Base-by-base conservation (phyloP, 1,140 invertebrate genomes). In the Bombus ignitus region DNA sequence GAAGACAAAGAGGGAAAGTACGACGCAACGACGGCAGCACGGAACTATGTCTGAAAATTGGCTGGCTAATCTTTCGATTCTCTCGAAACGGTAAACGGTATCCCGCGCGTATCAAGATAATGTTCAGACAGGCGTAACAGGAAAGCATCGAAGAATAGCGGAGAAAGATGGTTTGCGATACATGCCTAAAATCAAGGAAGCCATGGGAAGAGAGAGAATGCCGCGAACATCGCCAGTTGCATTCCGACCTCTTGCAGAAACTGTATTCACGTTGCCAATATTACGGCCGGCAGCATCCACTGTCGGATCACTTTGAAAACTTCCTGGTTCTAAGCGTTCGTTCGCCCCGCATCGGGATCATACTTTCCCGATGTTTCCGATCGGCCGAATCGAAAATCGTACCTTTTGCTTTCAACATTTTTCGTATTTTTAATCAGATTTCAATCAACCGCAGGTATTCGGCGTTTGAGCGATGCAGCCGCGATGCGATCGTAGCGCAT, bases 231-330 rank as follows among this genome's bases (percentile, higher is more conserved):
- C 65, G 47, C 44, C 57, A 83, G 68, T 83, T 83, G 72, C 71
- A 77, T 87, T 81, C 86, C 44, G 73, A 53, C n/a, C 81, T 88
- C 44, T 85, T 66, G 59, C 76, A 53, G 62, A 71, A 87, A 83
- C 44, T 25, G 73, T 72, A 59, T 85, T 86, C 81, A 62, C 86
- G 68, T 68, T 66, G 66, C 62, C 85, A 75, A 88, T 88, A 76
- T 87, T 82, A 80, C 65, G 18, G 65, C 18, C 62, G 28, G 37
- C 37, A 81, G 53, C 71, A 82, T 65, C 81, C 53, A 74, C 13
- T 32, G n/a, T 37, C 15, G 37, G n/a, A 44, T 62, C 53, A 25
- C 15, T 35, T 35, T 13, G 57, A 66, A 13, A 87, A 70, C 87
- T 88, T 89, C 81, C 86, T 85, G 81, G 73, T 75, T 75, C 73